phyloP scores from a whole-genome alignment of 1,140 invertebrate species.

The Aphaenogaster floridana region DNA sequence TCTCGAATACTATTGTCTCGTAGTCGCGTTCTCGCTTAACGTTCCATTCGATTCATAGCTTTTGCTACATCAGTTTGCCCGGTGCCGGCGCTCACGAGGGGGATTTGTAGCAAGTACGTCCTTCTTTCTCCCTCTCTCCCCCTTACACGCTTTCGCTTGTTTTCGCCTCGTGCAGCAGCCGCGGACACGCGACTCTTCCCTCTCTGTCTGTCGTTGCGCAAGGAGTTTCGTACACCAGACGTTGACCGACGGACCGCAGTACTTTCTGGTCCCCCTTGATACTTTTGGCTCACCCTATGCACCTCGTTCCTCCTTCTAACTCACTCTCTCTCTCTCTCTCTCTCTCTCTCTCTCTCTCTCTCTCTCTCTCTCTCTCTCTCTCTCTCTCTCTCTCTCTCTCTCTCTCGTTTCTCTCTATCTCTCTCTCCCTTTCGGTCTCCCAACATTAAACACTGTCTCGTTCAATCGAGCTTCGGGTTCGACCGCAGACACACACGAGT shows the following conservation, averaged over 20 bases:
- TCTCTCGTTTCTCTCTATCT: neutral
- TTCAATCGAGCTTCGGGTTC: conserved; percentile 50
- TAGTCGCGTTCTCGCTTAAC: neutral
- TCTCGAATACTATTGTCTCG: neutral
- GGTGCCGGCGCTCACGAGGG: neutral
- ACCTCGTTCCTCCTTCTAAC: neutral
- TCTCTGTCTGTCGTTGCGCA: conserved; percentile 3
- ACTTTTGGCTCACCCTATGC: conserved; percentile 32
- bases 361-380: neutral
- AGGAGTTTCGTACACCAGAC: conserved; percentile 44
- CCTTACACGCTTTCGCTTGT: neutral
- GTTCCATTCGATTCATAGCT: neutral
- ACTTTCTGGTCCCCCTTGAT: conserved; percentile 16
- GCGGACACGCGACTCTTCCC: conserved; percentile 13
- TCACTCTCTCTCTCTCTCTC: neutral
- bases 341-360: neutral
- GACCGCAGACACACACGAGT: conserved; percentile 70
- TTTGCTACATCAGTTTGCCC: conserved; percentile 16
- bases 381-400: neutral
- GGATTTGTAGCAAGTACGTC: neutral
- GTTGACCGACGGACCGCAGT: conserved; percentile 55
- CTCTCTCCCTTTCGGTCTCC: neutral
- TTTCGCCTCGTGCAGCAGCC: neutral
- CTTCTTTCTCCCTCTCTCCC: neutral
- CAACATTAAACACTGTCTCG: conserved; percentile 54